Base-by-base conservation (phyloP, 2,888 invertebrate species). In the Diarsia dahlii region DNA sequence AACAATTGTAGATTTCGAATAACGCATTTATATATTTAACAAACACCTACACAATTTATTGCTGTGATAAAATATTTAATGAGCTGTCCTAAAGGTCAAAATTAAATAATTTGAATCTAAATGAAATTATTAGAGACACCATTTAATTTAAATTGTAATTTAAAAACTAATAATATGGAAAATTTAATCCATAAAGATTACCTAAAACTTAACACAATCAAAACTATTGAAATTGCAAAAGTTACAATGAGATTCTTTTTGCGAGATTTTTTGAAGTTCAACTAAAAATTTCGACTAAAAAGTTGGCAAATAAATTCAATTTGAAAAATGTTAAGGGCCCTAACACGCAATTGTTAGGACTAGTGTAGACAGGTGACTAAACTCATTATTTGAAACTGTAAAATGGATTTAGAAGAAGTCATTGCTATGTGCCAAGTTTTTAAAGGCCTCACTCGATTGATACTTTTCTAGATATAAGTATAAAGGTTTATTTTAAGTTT, bases 211-310 rank as follows among this genome's bases (percentile, higher is more conserved):
- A 73, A 80, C n/a, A 63, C 64, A 63, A 79, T 79, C 65, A 74
- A 62, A 85, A 77, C 72, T 71, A 74, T 58, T 77, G 65, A 67
- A 75, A 81, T 80, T 80, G 56, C 28, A 45, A 85, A 82, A 86
- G 78, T 80, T 85, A 54, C 74, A 72, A 77, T 68, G 66, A 68
- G 48, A 64, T 85, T 46, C 45, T 78, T 74, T 71, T 68, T 66
- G 15, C 9, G 12, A 78, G n/a, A 8, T 39, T 46, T 74, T 83
- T 79, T 64, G 18, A 71, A 65, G 46, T 70, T 28, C 52, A 66
- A 54, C 46, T 48, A 56, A 52, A 52, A 74, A 73, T 66, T 83
- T 74, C 18, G 23, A 64, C 46, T 56, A 3, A 60, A 74, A 76
- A 76, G 63, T 84, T 80, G 2, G 18, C 58, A 58, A 84, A 77